phyloP scores from a whole-genome alignment of 2,113 vertebrate genomes.

The Microcebus tavaratra region DNA sequence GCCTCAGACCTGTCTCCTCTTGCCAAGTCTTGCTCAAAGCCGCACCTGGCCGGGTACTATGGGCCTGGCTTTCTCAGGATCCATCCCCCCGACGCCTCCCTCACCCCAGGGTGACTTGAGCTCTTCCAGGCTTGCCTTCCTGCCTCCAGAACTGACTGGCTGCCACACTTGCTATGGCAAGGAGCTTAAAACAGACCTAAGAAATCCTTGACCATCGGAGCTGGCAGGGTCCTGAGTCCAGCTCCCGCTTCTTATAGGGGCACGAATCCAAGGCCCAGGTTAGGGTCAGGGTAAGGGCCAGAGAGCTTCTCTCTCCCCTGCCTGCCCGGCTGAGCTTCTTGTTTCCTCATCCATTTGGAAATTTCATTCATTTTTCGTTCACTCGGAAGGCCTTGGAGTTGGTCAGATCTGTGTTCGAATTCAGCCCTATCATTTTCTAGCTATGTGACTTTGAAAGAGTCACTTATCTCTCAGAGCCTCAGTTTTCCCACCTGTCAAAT shows the following conservation, averaged over 20 bases:
- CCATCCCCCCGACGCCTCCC: neutral
- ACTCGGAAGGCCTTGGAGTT: neutral
- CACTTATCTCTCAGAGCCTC: neutral
- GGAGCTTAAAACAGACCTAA: neutral
- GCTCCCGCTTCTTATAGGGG: neutral
- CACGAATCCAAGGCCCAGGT: neutral
- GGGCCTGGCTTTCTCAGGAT: conserved; percentile 48
- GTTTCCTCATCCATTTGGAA: neutral
- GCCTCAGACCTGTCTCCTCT: conserved; percentile 73
- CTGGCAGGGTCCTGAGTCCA: neutral
- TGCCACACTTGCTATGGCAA: neutral
- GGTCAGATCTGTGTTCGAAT: neutral
- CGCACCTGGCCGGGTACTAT: conserved; percentile 53
- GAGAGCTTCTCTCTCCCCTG: neutral
- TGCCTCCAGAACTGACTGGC: neutral
- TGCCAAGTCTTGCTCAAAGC: conserved; percentile 77
- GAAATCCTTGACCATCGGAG: neutral
- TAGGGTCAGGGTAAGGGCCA: neutral
- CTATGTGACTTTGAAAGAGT: neutral
- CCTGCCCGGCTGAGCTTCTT: neutral
- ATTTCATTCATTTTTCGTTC: neutral
- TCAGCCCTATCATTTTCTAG: neutral
- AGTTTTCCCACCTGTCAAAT: neutral
- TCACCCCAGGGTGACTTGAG: conserved; percentile 20
- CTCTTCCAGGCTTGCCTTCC: conserved; percentile 2